phyloP scores from a whole-genome alignment of 2,888 invertebrate genomes.

The Meandrusa payeni region DNA sequence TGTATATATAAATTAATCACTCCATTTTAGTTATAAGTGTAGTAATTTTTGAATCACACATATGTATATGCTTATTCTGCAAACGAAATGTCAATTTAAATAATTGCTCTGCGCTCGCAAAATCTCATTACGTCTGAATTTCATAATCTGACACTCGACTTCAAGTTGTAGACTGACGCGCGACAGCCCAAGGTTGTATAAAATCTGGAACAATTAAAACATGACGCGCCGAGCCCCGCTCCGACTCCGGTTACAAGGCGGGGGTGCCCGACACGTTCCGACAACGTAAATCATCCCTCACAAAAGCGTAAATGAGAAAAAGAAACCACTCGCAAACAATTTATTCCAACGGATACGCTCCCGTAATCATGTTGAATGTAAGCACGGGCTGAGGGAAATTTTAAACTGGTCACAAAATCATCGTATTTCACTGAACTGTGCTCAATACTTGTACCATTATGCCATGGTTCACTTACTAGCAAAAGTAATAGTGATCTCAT shows the following conservation, averaged over 20 bases:
- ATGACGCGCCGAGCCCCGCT: neutral
- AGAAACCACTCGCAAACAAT: constrained; percentile 26
- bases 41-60: too few species aligned
- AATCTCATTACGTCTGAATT: constrained; percentile 5
- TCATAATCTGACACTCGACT: constrained; percentile 1
- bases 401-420: constrained; percentile 1
- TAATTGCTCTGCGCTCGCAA: neutral
- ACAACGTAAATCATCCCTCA: constrained; percentile 28
- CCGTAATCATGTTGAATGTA: constrained; percentile 9
- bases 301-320: constrained; percentile 29
- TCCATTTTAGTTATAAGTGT: too few species aligned
- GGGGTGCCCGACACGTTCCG: constrained; percentile 19
- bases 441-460: too few species aligned
- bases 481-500: too few species aligned
- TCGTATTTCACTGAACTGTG: too few species aligned
- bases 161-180: constrained; percentile 1
- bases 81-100: neutral
- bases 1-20: too few species aligned
- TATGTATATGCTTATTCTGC: neutral
- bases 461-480: too few species aligned
- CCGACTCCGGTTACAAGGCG: constrained; percentile 11
- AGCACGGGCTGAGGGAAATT: constrained; percentile 7
- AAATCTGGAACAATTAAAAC: constrained; percentile 21
- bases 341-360: constrained; percentile 24
- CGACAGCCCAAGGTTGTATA: constrained; percentile 11